These are phyloP conservation scores for Iphiclides podalirius DNA, from an alignment of 2,888 invertebrate species.

Conservation along the genomic window DNA sequence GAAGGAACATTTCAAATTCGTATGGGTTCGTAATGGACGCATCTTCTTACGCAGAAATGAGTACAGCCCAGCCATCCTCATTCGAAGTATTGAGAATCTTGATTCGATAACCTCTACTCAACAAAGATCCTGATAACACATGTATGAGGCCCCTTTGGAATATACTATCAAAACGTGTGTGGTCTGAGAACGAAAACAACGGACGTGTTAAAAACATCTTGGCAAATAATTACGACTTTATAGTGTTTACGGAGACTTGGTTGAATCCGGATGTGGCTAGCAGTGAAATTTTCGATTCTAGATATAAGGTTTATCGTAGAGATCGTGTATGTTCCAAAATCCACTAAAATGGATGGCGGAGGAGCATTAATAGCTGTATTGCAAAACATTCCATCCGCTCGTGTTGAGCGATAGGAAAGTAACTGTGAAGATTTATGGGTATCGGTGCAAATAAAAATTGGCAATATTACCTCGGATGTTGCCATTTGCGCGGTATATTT, in stretches of 20 bases:
- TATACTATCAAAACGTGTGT: background rate
- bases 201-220: background rate
- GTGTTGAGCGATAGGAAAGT: too few relatives aligned
- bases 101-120: background rate
- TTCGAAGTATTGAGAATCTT: background rate
- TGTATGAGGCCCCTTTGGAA: too few relatives aligned
- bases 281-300: background rate
- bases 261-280: background rate
- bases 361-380: too few relatives aligned
- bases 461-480: too few relatives aligned
- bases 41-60: slow-evolving; percentile 3
- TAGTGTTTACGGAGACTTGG: background rate
- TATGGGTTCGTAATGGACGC: background rate
- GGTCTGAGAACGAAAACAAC: background rate
- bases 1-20: too few relatives aligned
- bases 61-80: background rate
- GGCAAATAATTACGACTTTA: background rate
- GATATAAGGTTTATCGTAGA: background rate
- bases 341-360: too few relatives aligned
- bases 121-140: too few relatives aligned
- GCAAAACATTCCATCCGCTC: too few relatives aligned
- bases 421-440: too few relatives aligned
- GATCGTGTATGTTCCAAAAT: too few relatives aligned
- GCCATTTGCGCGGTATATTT: too few relatives aligned
- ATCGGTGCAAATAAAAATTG: too few relatives aligned